phyloP scores from a whole-genome alignment of 1,140 invertebrate genomes.

The Saccostrea glomerata region DNA sequence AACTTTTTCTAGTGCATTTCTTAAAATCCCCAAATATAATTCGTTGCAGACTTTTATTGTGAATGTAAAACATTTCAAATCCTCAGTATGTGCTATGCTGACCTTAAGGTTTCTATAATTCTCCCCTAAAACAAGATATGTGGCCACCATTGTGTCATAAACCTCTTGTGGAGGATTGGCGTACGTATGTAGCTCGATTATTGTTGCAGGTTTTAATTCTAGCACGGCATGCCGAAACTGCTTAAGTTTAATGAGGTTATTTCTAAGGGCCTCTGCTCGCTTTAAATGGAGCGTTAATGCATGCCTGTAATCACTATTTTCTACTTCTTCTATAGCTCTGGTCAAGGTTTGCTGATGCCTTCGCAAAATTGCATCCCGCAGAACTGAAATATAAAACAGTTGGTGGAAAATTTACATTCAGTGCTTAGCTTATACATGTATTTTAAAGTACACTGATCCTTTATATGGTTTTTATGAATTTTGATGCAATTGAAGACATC shows the following conservation, averaged over 20 bases:
- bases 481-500: no score
- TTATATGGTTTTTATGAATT: no score
- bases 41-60: no score
- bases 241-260: constrained; percentile 59
- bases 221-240: constrained; percentile 55
- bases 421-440: no score
- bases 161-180: constrained; percentile 61
- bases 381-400: neutral
- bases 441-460: no score
- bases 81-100: neutral
- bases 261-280: constrained; percentile 57
- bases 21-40: no score
- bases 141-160: constrained; percentile 67
- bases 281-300: neutral
- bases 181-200: constrained; percentile 67
- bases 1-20: no score
- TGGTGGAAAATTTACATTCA: no score
- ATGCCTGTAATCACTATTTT: neutral
- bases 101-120: constrained; percentile 58
- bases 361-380: neutral
- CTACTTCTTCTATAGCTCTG: neutral
- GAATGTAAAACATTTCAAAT: no score
- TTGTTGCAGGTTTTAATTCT: constrained; percentile 61
- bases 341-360: neutral
- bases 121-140: constrained; percentile 66